Evolutionary conservation across 2,888 invertebrate genomes (phyloP), one percentile per base, ranked within the genome.

Genomic region (Sceliomorpha sp.): DNA sequence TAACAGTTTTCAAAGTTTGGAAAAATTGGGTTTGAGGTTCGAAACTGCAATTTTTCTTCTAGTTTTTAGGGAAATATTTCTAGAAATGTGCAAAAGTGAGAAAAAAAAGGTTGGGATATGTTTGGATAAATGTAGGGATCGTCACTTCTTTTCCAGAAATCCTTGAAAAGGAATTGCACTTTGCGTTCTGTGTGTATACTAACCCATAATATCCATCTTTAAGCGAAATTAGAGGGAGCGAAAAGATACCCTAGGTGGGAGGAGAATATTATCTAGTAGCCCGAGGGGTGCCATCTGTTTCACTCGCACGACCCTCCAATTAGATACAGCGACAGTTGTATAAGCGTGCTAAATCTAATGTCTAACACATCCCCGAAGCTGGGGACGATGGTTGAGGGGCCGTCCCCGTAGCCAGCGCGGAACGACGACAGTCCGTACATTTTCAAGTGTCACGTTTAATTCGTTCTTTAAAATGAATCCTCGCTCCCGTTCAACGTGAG

Each of bases 271-370:
- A 84, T 83, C 83, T 79, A 73, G 66, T 84, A 75, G 86, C 86
- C 85, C 71, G 77, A 81, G 84, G 86, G 84, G 66, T 78, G 78
- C 85, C 87, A 87, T 87, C 87, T 86, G 87, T 85, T 85, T 83
- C 81, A 76, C 50, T 73, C 60, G 77, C 77, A 79, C 79, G 74
- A 77, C 75, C 79, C 81, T 80, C 81, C 82, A 87, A 87, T 87
- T 86, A 86, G 81, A 73, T 77, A 75, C 71, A 76, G 78, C 77
- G 82, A 81, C 82, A 82, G 82, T 82, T 81, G 84, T 80, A 78
- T 56, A 67, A 80, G 79, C 76, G 75, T 66, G 77, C 74, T 81
- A 82, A 86, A 84, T 85, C 85, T 82, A 85, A 86, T 85, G 82
- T 81, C 77, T 79, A 80, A 80, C 70, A 73, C 45, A 71, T 50